Evolutionary conservation across 2,888 invertebrate genomes (phyloP), one percentile per base, ranked within the genome.

Genomic region (Caenorhabditis sp.): DNA sequence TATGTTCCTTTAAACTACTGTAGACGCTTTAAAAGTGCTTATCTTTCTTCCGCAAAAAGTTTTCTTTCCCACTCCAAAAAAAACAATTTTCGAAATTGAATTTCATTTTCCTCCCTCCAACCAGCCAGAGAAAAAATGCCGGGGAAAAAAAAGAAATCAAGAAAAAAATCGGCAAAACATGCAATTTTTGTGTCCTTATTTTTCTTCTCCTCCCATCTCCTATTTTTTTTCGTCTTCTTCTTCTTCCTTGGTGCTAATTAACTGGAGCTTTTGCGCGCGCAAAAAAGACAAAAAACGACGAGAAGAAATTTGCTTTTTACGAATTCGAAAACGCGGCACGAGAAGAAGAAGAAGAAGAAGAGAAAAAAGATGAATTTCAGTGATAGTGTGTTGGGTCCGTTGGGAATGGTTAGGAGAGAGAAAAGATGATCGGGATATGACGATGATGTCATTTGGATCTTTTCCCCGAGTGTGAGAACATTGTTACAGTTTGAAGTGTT

Each of bases 211-310:
- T 50, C n/a, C 27, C 31, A 21, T 59, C 58, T 49, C n/a, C n/a
- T n/a, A n/a, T 57, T 27, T 43, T 63, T 10, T 36, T 57, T 64
- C 43, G 57, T 36, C 54, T 26, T 59, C 54, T 67, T 54, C 58
- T 26, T 36, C 21, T 60, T 49, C 24, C 59, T 43, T 62, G 58
- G 59, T 63, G 63, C 68, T 69, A 69, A 70, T 70, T 70, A 70
- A 70, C 70, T 58, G 49, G 59, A 31, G 36, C 31, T 51, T 24
- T 59, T 55, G 50, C 17, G 50, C 26, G 12, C n/a, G 6, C 19
- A 24, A 58, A 26, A 10, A 49, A 19, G n/a, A 19, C 49, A 26
- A 51, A 57, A 64, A 37, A 19, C 8, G n/a, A 49, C n/a, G 50
- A 27, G 50, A 36, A 53, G 26, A n/a, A 27, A 19, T 63, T 27